Base-by-base conservation (phyloP, 1,140 invertebrate species). In the Bradysia coprophila region DNA sequence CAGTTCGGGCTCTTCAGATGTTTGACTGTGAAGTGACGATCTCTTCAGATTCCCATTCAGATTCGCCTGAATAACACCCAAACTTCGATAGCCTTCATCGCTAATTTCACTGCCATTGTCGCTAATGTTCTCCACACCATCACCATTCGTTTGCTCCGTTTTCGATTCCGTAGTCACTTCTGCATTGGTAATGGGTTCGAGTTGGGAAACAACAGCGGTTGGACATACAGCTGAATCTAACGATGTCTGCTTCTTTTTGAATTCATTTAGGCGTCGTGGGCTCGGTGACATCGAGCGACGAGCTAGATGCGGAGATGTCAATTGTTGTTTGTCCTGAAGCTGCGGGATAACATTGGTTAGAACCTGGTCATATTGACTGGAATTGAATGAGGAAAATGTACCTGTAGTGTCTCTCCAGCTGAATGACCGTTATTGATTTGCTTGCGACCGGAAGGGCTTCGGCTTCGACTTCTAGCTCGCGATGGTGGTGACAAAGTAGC, bases 101-200 rank as follows among this genome's bases (percentile, higher is more conserved):
- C 82, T 86, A 16, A 87, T 80, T 55, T 87, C 83, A 43, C 82
- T 86, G 3, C 82, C 80, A 48, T 83, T 85, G 56, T 87, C 84
- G 43, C 79, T 82, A 44, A 81, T 75, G 38, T 75, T 67, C 43
- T 71, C 66, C 40, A 62, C 57, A 40, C 36, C 36, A 38, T 38
- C 36, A 11, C 50, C 45, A 11, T 45, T 61, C 9, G 54, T 59
- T 28, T 8, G 24, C 6, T 28, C 24, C 15, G 40, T 40, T 16
- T 49, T 44, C 1, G 59, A 31, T 41, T 40, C 40, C 15, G 19
- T 41, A 10, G 24, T 40, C 8, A 13, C 18, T 31, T 43, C 42
- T 13, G 37, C 48, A 60, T 55, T 49, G 15, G 54, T 34, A 8
- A 8, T 28, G 6, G 24, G 24, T 8, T 6, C 13, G 13, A 28